Percentiles rank a stretch among this genome's conserved stretches.
phyloP scores from a whole-genome alignment of 2,113 vertebrate species.

The Chrysochloris asiatica region DNA sequence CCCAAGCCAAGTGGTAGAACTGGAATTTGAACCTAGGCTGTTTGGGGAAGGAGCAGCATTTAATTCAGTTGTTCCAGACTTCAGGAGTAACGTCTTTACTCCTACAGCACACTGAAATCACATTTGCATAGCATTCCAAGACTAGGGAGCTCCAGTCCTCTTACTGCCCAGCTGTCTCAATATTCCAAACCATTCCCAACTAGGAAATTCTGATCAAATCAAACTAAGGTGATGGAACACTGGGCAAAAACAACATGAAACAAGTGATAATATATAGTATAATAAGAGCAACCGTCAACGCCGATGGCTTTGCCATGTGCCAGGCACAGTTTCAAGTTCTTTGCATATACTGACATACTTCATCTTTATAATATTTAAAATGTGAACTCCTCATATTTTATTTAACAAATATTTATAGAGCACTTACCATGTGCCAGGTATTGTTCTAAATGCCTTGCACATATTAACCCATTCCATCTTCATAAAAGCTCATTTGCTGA shows the following conservation, averaged over 20 bases:
- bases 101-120: background rate
- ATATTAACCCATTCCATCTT: background rate
- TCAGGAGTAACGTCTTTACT: too few relatives aligned
- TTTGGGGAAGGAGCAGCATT: background rate
- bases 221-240: background rate
- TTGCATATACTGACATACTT: background rate
- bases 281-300: background rate
- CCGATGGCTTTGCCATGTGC: background rate
- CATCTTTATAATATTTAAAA: background rate
- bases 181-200: background rate
- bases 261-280: background rate
- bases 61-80: background rate
- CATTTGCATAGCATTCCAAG: background rate
- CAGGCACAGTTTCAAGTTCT: background rate
- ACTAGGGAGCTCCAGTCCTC: background rate
- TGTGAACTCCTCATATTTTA: background rate
- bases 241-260: background rate
- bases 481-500: background rate
- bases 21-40: background rate
- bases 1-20: background rate
- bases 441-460: background rate
- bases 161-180: background rate
- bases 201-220: background rate
- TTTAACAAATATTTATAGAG: constrained; percentile 20
- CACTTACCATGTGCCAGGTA: background rate